Base-by-base conservation (phyloP, 2,797 vertebrate genomes). In the Sardinella longiceps region DNA sequence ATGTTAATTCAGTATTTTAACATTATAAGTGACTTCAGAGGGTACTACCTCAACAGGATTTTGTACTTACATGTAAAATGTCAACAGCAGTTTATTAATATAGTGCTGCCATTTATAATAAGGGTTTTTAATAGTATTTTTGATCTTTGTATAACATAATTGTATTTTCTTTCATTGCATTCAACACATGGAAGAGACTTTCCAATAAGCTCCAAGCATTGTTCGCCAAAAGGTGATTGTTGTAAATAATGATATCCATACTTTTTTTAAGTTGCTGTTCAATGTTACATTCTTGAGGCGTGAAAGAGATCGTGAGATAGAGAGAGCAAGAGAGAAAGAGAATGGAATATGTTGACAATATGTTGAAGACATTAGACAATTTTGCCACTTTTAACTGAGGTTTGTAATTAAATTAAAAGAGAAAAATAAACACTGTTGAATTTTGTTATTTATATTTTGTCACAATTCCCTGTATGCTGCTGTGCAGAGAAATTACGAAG, bases 101-200 rank as follows among this genome's bases (percentile, higher is more conserved):
- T 94, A 96, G 95, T 92, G 95, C 94, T 96, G 94, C 94, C 95
- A 94, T 96, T 96, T 96, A 95, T 96, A 95, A 95, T 94, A 95
- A 94, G 94, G 94, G 94, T 95, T 96, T 90, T 95, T 96, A 94
- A 96, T 96, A 96, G 94, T 96, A 96, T 96, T 96, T 96, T 95
- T 94, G 95, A 95, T 95, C 95, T 96, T 96, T 96, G 94, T 96
- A 96, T 95, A 94, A 96, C 95, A 96, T 95, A 95, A 95, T 95
- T 96, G 94, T 96, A 96, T 96, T 96, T 96, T 92, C 90, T 95
- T 95, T 94, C 92, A 93, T 93, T 92, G 93, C 95, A 94, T 96
- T 95, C 87, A 93, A 94, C 93, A 91, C 85, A 94, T 87, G 93
- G 93, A 94, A 94, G 92, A 90, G 90, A 94, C 94, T 94, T 95